A percentile compares a stretch with the other conserved stretches of the same genome.
phyloP scores from a whole-genome alignment of 2,113 vertebrate species.

The Panthera tigris region DNA sequence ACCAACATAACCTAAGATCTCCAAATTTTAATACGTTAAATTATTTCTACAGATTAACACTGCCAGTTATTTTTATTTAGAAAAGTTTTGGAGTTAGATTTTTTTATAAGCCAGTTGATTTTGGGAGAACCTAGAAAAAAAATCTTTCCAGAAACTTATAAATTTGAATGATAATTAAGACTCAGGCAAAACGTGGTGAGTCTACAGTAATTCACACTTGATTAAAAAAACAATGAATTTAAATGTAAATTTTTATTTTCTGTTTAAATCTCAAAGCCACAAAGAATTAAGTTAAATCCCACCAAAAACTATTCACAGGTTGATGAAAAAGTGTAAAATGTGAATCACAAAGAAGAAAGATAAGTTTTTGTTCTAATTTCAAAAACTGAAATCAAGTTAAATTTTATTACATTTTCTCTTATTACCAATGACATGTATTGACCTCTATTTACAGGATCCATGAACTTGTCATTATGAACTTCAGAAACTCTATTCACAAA shows the following conservation, averaged over 20 bases:
- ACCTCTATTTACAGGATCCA: background rate
- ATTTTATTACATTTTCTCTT: constrained; percentile 41
- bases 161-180: constrained; percentile 43
- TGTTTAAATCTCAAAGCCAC: constrained; percentile 18
- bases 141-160: background rate
- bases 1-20: constrained; percentile 8
- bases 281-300: constrained; percentile 21
- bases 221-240: background rate
- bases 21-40: background rate
- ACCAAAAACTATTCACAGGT: background rate
- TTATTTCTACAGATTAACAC: constrained; percentile 11
- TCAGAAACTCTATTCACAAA: background rate
- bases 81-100: background rate
- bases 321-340: constrained; percentile 30
- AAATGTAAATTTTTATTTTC: background rate
- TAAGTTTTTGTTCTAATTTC: constrained; percentile 13
- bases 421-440: background rate
- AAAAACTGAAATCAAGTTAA: constrained; percentile 4
- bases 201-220: background rate
- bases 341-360: background rate
- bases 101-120: constrained; percentile 19
- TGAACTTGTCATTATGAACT: constrained; percentile 10
- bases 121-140: background rate
- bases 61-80: background rate
- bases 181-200: background rate